These are phyloP conservation scores for Sula dactylatra DNA, from an alignment of 2,113 vertebrate species.

Conservation along the genomic window DNA sequence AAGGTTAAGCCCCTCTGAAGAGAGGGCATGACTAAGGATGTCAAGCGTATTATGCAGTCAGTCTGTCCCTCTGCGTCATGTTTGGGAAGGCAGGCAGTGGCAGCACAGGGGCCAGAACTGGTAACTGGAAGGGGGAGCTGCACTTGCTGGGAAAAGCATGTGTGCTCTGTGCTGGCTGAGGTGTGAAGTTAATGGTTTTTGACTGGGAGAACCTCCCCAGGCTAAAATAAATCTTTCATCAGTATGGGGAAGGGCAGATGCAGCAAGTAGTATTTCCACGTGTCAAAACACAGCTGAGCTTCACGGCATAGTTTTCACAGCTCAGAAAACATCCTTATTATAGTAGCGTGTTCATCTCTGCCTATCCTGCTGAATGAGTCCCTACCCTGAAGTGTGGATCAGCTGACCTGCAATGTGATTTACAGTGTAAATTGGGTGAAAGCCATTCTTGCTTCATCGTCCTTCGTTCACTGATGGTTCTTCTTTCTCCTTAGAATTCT, in stretches of 20 bases:
- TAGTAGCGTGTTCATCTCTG: not conserved
- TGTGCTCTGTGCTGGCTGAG: not conserved
- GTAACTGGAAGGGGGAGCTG: not conserved
- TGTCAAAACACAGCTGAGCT: not conserved
- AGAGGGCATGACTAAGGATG: not conserved
- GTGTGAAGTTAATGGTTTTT: not conserved
- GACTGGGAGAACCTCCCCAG: not conserved
- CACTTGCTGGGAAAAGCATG: not conserved
- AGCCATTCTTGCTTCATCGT: not conserved
- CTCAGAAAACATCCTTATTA: not conserved
- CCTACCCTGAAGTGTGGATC: not conserved
- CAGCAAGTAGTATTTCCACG: not conserved
- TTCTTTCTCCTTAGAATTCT: not conserved
- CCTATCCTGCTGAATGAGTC: not conserved
- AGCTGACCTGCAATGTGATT: not conserved
- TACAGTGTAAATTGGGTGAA: not conserved
- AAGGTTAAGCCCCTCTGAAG: not conserved
- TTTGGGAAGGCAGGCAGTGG: not conserved
- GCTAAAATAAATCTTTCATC: not conserved
- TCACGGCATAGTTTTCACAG: not conserved
- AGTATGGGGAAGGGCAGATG: not conserved
- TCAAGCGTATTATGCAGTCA: fast-evolving
- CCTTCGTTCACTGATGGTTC: not conserved
- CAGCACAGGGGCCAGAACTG: not conserved
- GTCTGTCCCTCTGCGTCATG: fast-evolving